Evolutionary conservation across 2,113 vertebrate genomes (phyloP).

Genomic region (Eulacestoma nigropectus): DNA sequence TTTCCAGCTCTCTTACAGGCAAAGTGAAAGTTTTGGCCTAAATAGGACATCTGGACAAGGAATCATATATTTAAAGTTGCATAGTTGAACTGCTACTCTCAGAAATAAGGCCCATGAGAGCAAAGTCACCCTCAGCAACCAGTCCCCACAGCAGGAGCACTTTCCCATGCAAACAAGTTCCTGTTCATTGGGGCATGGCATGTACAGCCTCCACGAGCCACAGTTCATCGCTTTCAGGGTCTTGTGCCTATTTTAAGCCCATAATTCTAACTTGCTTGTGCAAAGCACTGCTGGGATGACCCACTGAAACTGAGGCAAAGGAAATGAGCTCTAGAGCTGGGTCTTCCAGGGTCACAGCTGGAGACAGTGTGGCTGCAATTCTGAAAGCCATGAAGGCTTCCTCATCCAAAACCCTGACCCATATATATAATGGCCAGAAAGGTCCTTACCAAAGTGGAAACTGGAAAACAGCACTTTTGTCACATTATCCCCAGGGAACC

Average conservation of each 20-base stretch:
- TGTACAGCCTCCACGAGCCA: background rate
- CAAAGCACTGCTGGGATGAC: background rate
- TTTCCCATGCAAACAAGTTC: background rate
- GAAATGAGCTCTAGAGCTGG: background rate
- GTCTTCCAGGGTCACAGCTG: background rate
- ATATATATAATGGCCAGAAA: background rate
- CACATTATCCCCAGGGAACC: background rate
- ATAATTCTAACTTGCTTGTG: background rate
- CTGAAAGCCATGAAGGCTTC: background rate
- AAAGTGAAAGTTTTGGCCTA: background rate
- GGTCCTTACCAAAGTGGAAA: background rate
- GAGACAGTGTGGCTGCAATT: background rate
- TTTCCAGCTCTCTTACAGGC: background rate
- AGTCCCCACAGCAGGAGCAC: background rate
- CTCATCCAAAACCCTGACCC: background rate
- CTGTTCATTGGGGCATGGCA: background rate
- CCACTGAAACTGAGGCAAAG: background rate
- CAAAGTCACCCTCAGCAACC: background rate
- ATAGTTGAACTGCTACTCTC: background rate
- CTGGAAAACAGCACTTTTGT: background rate
- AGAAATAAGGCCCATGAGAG: background rate
- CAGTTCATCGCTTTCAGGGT: background rate
- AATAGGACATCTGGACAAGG: background rate
- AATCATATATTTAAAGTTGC: background rate
- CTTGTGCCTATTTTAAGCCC: background rate